Percentiles rank a stretch among this genome's conserved stretches.
These are phyloP conservation scores for Oreotrochilus melanogaster DNA, from an alignment of 2,113 vertebrate species.

Conservation along the genomic window DNA sequence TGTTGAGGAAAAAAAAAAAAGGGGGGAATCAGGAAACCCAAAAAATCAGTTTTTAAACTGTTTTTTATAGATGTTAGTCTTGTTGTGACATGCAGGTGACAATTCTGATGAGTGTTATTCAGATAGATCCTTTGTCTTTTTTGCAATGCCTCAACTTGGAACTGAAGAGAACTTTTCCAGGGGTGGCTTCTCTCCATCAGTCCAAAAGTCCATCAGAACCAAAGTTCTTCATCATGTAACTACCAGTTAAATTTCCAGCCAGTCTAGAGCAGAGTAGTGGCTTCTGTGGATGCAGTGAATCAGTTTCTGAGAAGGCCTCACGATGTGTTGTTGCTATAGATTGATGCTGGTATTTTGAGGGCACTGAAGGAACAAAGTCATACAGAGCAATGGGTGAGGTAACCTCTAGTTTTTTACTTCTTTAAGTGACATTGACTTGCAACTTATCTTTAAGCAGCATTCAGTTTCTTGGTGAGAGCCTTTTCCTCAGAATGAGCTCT, in stretches of 20 bases:
- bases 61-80: not conserved
- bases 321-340: not conserved
- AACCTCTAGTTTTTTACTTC: not conserved
- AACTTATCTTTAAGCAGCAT: not conserved
- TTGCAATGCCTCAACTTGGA: not conserved
- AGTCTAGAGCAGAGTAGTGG: accelerated
- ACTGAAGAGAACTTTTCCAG: not conserved
- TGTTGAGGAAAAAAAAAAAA: not conserved
- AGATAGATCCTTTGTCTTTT: not conserved
- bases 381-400: accelerated
- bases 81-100: not conserved
- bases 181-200: not conserved
- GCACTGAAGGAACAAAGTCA: not conserved
- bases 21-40: no score
- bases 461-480: not conserved
- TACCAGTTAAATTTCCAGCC: not conserved
- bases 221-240: accelerated
- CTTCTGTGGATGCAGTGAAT: not conserved
- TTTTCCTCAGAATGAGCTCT: accelerated
- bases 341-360: not conserved
- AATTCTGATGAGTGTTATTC: not conserved
- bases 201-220: no score
- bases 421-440: not conserved
- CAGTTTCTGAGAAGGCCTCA: not conserved
- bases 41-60: not conserved